A percentile compares a stretch with the other conserved stretches of the same genome.
These are phyloP conservation scores for Serilophus lunatus DNA, from an alignment of 2,113 vertebrate species.

Conservation along the genomic window DNA sequence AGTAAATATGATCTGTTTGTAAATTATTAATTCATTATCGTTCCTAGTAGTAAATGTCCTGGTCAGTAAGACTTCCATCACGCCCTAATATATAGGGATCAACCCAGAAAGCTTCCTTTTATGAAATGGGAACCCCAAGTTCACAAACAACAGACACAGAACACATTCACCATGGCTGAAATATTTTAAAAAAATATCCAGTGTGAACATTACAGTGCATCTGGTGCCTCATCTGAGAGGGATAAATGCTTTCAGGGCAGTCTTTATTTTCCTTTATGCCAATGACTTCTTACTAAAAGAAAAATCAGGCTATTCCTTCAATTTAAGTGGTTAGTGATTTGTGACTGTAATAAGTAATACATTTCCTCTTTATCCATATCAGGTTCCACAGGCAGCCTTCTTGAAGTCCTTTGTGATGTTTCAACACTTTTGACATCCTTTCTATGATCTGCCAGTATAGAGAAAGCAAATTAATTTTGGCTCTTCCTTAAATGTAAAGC, in stretches of 20 bases:
- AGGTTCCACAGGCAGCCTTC: neutral
- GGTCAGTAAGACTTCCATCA: neutral
- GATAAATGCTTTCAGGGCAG: neutral
- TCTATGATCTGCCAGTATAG: neutral
- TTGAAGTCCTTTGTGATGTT: neutral
- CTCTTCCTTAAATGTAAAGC: constrained; percentile 4
- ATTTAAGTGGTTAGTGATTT: neutral
- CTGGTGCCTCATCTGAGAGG: neutral
- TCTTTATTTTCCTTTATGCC: neutral
- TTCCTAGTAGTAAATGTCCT: neutral
- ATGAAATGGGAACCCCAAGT: neutral
- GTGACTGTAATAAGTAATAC: neutral
- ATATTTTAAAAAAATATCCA: neutral
- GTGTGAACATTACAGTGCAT: neutral
- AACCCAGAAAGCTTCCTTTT: neutral
- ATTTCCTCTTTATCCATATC: neutral
- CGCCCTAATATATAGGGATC: neutral
- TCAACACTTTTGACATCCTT: neutral
- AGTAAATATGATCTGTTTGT: neutral
- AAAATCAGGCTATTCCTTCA: neutral
- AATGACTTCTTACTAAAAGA: neutral
- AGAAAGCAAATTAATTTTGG: constrained; percentile 13
- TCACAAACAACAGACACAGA: neutral
- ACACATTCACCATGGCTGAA: neutral
- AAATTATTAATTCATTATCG: neutral